These are phyloP conservation scores for Oxyteleia sp. DNA, from an alignment of 2,888 invertebrate genomes.

Conservation along the genomic window DNA sequence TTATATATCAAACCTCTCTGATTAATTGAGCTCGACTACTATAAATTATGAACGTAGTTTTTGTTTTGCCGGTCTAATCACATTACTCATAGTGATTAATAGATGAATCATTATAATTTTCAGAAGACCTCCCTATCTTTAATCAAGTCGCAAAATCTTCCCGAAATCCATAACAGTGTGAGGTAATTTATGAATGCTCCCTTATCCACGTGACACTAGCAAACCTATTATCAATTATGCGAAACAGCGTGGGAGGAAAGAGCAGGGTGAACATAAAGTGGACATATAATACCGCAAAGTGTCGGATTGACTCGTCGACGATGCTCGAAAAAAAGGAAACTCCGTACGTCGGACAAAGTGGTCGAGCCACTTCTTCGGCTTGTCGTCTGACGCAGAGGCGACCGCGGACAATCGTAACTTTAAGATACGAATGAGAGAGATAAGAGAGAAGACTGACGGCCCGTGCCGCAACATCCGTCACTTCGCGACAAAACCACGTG, in stretches of 20 bases:
- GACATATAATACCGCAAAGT: slow-evolving; percentile 76
- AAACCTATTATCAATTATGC: slow-evolving; percentile 61
- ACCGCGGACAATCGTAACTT: slow-evolving; percentile 49
- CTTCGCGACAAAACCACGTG: slow-evolving; percentile 82
- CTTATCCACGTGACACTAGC: slow-evolving; percentile 40
- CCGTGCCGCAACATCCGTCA: slow-evolving; percentile 81
- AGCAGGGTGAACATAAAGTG: slow-evolving; percentile 63
- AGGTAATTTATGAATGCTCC: slow-evolving; percentile 58
- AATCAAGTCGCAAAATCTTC: slow-evolving; percentile 21
- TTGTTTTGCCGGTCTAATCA: not conserved
- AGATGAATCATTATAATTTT: slow-evolving; percentile 5
- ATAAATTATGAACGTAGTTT: not conserved
- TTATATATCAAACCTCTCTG: not conserved
- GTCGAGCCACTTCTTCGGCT: slow-evolving; percentile 84
- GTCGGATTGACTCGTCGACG: slow-evolving; percentile 83
- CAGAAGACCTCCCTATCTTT: slow-evolving; percentile 5
- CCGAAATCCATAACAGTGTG: slow-evolving; percentile 18
- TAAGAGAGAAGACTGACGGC: slow-evolving; percentile 77
- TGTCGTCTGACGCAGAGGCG: slow-evolving; percentile 64
- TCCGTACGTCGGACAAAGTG: slow-evolving; percentile 84
- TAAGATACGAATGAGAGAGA: slow-evolving; percentile 72
- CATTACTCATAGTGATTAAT: slow-evolving; percentile 40
- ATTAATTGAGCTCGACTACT: not conserved
- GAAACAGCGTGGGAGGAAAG: slow-evolving; percentile 60
- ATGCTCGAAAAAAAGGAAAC: slow-evolving; percentile 74